These are phyloP conservation scores for Melinopterus prodromus DNA, from an alignment of 2,888 invertebrate species.

Conservation along the genomic window DNA sequence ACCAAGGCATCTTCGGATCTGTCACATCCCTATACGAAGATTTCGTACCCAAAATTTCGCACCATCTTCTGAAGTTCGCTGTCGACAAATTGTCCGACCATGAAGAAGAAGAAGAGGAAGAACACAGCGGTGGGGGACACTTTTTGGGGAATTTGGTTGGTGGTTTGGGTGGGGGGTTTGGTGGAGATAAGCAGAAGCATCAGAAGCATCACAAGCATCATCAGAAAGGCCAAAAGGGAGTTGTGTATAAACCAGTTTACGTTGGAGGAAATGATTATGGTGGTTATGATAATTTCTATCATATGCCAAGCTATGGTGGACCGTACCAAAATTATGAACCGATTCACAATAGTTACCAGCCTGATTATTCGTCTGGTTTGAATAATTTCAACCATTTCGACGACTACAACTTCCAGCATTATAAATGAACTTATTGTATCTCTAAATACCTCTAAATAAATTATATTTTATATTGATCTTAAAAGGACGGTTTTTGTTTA, in stretches of 20 bases:
- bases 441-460: background rate
- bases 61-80: slow-evolving; percentile 30
- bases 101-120: slow-evolving; percentile 27
- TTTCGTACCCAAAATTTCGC: slow-evolving; percentile 32
- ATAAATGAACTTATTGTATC: slow-evolving; percentile 8
- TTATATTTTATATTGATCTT: slow-evolving; percentile 7
- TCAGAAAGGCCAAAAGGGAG: background rate
- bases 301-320: background rate
- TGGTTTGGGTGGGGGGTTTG: slow-evolving; percentile 15
- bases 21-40: slow-evolving; percentile 21
- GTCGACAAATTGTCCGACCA: slow-evolving; percentile 24
- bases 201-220: slow-evolving; percentile 13
- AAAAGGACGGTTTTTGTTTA: background rate
- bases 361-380: background rate
- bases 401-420: slow-evolving; percentile 8
- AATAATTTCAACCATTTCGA: slow-evolving; percentile 4
- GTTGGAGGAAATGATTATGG: background rate
- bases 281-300: background rate
- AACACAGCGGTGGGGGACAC: slow-evolving; percentile 20
- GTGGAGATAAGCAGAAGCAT: slow-evolving; percentile 27
- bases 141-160: slow-evolving; percentile 18
- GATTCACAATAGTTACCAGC: background rate
- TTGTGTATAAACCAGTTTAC: background rate
- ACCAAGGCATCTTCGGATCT: slow-evolving; percentile 29
- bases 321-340: slow-evolving; percentile 7